Percentiles rank a stretch among this genome's conserved stretches.
Evolutionary conservation across 2,888 invertebrate genomes (phyloP).

Genomic region (Xylocampa areola): DNA sequence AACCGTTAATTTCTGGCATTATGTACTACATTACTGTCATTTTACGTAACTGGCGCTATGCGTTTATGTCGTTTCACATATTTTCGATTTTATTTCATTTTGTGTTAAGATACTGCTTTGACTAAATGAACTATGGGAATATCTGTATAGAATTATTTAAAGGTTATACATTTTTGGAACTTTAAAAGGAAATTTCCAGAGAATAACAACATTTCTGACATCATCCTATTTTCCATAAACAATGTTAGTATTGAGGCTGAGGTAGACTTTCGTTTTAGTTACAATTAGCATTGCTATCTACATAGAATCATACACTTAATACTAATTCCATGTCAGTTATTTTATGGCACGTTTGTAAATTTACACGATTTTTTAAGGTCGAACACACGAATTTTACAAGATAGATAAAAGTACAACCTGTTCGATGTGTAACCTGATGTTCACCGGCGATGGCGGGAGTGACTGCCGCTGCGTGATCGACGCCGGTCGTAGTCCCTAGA

Average conservation of each 20-base stretch:
- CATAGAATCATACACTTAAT: constrained; percentile 38
- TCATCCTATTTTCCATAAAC: constrained; percentile 47
- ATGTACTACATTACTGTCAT: no score
- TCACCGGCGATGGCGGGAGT: constrained; percentile 83
- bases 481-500: constrained; percentile 82
- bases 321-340: constrained; percentile 29
- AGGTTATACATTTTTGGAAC: constrained; percentile 4
- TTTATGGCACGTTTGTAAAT: constrained; percentile 23
- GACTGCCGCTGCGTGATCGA: constrained; percentile 79
- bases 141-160: no score
- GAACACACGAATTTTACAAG: constrained; percentile 44
- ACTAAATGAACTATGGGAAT: no score
- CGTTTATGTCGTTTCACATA: no score
- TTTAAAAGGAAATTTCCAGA: constrained; percentile 1
- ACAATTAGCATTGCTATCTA: constrained; percentile 27
- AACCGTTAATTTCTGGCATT: no score
- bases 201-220: constrained; percentile 61
- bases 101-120: no score
- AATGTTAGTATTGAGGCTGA: constrained; percentile 41
- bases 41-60: no score
- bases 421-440: constrained; percentile 77
- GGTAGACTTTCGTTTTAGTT: constrained; percentile 25
- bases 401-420: constrained; percentile 82
- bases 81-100: no score
- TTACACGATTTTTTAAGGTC: constrained; percentile 37